Evolutionary conservation across 1,140 invertebrate species (phyloP).

Genomic region (Eupeodes corollae): DNA sequence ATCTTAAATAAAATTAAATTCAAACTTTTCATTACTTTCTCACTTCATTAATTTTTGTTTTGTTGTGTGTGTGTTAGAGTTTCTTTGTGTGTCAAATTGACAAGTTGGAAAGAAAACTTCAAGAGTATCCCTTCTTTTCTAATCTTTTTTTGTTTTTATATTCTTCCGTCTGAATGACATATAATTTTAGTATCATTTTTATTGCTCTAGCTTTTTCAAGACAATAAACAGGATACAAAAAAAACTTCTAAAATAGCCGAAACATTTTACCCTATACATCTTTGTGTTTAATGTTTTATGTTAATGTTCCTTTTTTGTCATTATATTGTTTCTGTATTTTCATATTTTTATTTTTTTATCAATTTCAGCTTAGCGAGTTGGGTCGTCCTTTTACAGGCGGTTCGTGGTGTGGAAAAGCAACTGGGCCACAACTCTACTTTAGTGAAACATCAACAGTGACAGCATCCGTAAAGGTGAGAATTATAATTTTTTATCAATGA

Average conservation of each 20-base stretch:
- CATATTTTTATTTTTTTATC: neutral
- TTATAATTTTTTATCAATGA: no score
- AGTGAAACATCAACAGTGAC: conserved; percentile 74
- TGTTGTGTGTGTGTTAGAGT: neutral
- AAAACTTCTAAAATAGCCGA: no score
- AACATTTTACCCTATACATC: neutral
- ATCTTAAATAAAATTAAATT: neutral
- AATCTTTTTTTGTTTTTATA: no score
- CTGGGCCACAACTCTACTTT: conserved; percentile 67
- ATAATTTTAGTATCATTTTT: no score
- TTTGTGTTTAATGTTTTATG: neutral
- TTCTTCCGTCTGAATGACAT: no score
- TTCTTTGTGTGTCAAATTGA: no score
- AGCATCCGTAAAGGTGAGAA: conserved; percentile 52
- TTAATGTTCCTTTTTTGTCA: neutral
- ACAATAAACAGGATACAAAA: no score
- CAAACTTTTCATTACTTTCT: neutral
- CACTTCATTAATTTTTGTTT: neutral
- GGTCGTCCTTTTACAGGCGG: conserved; percentile 71
- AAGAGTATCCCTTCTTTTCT: no score
- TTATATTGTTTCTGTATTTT: no score
- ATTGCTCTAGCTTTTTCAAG: no score
- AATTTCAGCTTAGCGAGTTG: conserved; percentile 60
- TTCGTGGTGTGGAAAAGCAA: conserved; percentile 68
- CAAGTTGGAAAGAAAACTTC: no score